Base-by-base conservation (phyloP, 2,113 vertebrate genomes). In the Vulpes vulpes region DNA sequence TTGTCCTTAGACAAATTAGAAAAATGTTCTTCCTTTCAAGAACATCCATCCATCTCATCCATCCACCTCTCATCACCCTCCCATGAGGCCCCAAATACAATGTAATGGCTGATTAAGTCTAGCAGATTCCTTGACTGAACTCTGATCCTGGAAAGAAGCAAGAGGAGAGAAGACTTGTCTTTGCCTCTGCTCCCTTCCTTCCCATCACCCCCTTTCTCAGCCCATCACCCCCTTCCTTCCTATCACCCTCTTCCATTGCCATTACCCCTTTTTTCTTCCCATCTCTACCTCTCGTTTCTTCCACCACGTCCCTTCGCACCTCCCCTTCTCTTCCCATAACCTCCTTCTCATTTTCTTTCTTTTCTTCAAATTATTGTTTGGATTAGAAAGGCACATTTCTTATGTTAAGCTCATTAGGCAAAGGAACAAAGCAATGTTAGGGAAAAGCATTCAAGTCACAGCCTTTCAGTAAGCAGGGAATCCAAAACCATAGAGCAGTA, bases 321-420 rank as follows among this genome's bases (percentile, higher is more conserved):
- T 23, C 0, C 0, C 5, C 6, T 69, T 60, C 12, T 27, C 8
- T 51, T 38, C 35, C 53, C n/a, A 32, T 32, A 17, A 59, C 3
- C 17, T 5, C 4, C 9, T 90, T 64, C 57, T 59, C 17, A 81
- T 11, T 73, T 78, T 27, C 23, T 87, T 89, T 57, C 14, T 81
- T 81, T 38, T 35, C 30, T 51, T 89, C 30, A 74, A 79, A 38
- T 79, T n/a, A 14, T 57, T n/a, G 2, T 8, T 30, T 64, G 30
- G 12, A 30, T 38, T 62, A 1, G 15, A 87, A 88, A 55, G 80
- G 49, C 64, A 91, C 10, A 3, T 51, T 65, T 83, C 27, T 53
- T 19, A 8, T 32, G 16, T 5, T 60, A 67, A 51, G 10, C 4
- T 35, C 14, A 35, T 49, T 64, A n/a, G 9, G 43, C 19, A 74